Percentiles rank a stretch among this genome's conserved stretches.
Evolutionary conservation across 2,797 vertebrate genomes (phyloP).

Genomic region (Scyliorhinus canicula): DNA sequence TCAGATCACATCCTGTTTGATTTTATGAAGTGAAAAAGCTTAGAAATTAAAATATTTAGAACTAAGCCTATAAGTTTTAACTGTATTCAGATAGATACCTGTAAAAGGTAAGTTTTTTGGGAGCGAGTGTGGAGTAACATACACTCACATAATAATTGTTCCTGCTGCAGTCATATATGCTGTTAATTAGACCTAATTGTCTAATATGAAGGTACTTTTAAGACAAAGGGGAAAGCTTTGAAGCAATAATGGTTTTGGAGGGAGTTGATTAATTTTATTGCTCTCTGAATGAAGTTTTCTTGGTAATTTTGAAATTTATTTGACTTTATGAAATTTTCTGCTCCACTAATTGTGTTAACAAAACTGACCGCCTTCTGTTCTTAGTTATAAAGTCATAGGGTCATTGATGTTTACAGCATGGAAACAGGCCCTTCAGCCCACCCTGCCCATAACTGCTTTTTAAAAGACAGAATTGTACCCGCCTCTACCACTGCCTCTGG

Average conservation of each 20-base stretch:
- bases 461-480: no score
- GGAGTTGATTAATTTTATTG: no score
- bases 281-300: no score
- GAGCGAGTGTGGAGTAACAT: not conserved
- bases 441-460: no score
- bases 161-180: not conserved
- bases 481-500: no score
- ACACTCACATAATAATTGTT: not conserved
- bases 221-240: not conserved
- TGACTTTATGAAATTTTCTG: no score
- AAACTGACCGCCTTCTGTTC: no score
- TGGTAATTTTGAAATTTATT: no score
- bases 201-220: not conserved
- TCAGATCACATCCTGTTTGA: not conserved
- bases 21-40: not conserved
- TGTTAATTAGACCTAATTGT: not conserved
- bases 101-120: not conserved
- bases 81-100: not conserved
- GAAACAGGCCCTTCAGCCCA: no score
- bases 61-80: not conserved
- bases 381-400: no score
- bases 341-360: no score
- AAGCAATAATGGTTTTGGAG: not conserved
- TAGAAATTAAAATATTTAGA: not conserved
- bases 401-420: no score